Evolutionary conservation across 1,140 invertebrate genomes (phyloP).

Genomic region (Cryptotermes secundus): DNA sequence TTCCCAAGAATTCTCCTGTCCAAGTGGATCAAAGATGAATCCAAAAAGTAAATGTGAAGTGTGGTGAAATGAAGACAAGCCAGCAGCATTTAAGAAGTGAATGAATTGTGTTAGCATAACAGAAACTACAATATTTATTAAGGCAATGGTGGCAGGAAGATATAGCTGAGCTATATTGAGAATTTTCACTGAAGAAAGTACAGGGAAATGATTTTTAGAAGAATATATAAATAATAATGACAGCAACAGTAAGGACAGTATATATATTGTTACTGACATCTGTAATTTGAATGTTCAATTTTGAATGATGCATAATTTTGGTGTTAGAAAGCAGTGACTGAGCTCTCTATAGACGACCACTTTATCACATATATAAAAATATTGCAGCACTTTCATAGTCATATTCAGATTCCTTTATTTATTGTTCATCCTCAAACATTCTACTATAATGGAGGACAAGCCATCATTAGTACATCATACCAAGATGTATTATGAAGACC

Average conservation of each 20-base stretch:
- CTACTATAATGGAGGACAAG: not conserved
- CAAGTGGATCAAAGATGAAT: constrained; percentile 79
- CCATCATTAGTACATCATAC: not conserved
- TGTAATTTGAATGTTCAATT: not conserved
- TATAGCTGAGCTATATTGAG: not conserved
- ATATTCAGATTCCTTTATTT: not conserved
- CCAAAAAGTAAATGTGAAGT: constrained; percentile 87
- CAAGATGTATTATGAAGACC: not conserved
- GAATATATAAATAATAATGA: not conserved
- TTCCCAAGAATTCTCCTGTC: constrained; percentile 82
- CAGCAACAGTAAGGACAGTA: not conserved
- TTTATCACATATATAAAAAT: not conserved
- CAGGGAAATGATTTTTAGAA: not conserved
- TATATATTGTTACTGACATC: not conserved
- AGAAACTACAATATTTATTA: not conserved
- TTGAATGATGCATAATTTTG: not conserved
- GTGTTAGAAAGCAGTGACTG: not conserved
- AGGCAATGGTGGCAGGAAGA: not conserved
- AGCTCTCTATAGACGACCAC: not conserved
- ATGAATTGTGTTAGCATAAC: not conserved
- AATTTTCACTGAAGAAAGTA: not conserved
- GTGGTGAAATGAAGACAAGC: constrained; percentile 66
- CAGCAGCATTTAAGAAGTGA: not conserved
- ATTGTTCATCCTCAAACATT: not conserved
- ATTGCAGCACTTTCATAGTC: not conserved